Base-by-base conservation (phyloP, 2,797 vertebrate species). In the Phrynocephalus guinanensis region DNA sequence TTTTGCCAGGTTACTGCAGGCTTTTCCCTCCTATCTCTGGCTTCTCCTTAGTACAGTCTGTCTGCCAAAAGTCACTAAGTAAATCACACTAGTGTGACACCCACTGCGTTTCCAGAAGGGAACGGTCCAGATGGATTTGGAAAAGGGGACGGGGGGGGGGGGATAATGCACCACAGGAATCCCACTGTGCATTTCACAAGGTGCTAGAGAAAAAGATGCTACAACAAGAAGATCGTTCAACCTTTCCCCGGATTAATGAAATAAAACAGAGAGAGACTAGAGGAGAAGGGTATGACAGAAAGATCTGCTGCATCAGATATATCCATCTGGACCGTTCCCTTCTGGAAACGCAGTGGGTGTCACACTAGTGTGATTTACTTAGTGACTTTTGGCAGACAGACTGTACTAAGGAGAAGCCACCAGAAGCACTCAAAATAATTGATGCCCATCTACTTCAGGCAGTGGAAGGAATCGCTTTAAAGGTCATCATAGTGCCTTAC, bases 271-370 rank as follows among this genome's bases (percentile, higher is more conserved):
- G 18, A 24, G 38, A 76, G 38, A 24, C 38, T 38, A 38, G 38
- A 33, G 70, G 33, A 33, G 10, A 50, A 75, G 24, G 80, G 13
- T 15, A 63, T 63, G 60, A 63, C 60, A 63, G 18, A 63, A 20
- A 63, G 48, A 48, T n/a, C 11, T 26, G 67, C 56, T n/a, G 68
- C 44, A 73, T 73, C 5, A 33, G 18, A 30, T n/a, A n/a, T n/a
- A n/a, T n/a, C 71, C 78, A 1, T 90, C 84, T 82, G 91, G 92
- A 90, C 90, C 87, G 91, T 92, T 93, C 83, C 82, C 87, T 85
- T 9, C 92, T 92, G 88, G 87, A 94, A 90, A 68, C 87, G 84
- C 82, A 44, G 86, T 0, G 30, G 68, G 44, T 89, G 84, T 88
- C 0, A 75, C 80, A 85, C 89, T 82, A 0, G 20, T 76, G 82